phyloP scores from a whole-genome alignment of 2,888 invertebrate genomes.

The Acanthopleura granulata region DNA sequence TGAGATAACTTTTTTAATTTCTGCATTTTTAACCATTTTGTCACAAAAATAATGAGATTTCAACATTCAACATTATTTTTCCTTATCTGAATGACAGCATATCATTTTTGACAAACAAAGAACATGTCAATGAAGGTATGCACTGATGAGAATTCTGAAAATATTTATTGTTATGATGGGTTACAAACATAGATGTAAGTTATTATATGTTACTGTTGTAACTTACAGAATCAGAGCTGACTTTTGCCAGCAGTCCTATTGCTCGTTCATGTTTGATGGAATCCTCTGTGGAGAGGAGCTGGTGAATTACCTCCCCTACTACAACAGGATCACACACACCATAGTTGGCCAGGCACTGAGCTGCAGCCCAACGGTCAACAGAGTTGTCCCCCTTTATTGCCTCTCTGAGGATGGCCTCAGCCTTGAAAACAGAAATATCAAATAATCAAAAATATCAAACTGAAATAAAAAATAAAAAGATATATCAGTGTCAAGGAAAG shows the following conservation, averaged over 20 bases:
- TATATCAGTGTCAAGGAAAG: too few species aligned
- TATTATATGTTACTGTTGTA: background rate
- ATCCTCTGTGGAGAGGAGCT: conserved; percentile 64
- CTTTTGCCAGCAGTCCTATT: conserved; percentile 58
- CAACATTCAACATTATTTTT: too few species aligned
- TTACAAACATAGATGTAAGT: background rate
- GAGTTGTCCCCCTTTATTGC: conserved; percentile 50
- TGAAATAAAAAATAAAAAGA: too few species aligned
- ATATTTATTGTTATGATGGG: too few species aligned
- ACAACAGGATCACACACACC: conserved; percentile 67
- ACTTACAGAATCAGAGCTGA: conserved; percentile 64
- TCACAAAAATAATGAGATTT: too few species aligned
- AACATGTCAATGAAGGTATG: too few species aligned
- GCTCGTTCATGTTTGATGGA: conserved; percentile 63
- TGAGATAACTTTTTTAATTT: too few species aligned
- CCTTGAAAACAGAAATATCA: conserved; percentile 37
- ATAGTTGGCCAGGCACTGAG: conserved; percentile 66
- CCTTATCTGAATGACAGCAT: too few species aligned
- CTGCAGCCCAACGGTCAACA: conserved; percentile 68
- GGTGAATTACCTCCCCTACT: conserved; percentile 64
- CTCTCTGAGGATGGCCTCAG: conserved; percentile 54
- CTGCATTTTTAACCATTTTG: too few species aligned
- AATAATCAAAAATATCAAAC: too few species aligned
- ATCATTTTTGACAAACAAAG: too few species aligned
- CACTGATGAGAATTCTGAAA: too few species aligned